These are phyloP conservation scores for Megaustenia siamemsis DNA, from an alignment of 2,888 invertebrate species.

Conservation along the genomic window DNA sequence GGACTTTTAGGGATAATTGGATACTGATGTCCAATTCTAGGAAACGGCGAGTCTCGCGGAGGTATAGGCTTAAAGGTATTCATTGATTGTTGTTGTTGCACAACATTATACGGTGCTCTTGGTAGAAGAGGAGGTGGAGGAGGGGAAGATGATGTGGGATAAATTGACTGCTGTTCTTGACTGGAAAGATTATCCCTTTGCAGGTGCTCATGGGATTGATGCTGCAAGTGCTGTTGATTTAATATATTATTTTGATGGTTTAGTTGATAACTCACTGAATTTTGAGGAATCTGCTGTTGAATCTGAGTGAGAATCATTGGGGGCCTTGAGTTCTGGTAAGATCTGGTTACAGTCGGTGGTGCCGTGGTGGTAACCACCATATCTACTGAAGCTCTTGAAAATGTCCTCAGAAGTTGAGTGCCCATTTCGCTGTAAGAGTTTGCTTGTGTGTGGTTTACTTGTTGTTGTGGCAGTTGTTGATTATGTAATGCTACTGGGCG, in stretches of 20 bases:
- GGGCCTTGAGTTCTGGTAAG: constrained; percentile 15
- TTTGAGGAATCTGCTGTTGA: constrained; percentile 25
- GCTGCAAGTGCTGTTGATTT: constrained; percentile 3
- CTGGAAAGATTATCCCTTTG: neutral
- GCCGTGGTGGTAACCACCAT: neutral
- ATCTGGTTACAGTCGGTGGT: neutral
- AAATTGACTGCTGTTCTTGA: constrained; percentile 4
- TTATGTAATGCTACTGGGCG: neutral
- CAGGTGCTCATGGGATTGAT: neutral
- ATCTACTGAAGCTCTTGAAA: neutral
- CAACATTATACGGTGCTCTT: neutral
- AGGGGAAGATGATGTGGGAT: neutral
- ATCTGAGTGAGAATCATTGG: constrained; percentile 27
- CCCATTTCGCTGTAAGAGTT: constrained; percentile 24
- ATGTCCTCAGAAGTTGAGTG: constrained; percentile 31
- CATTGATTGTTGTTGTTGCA: constrained; percentile 7
- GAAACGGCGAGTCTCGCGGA: neutral
- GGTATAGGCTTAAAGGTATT: neutral
- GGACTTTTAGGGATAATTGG: neutral
- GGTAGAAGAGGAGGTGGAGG: constrained; percentile 11
- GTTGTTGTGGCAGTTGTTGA: neutral
- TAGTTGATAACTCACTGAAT: constrained; percentile 16
- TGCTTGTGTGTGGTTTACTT: constrained; percentile 9
- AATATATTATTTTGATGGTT: neutral
- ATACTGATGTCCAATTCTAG: constrained; percentile 12